Percentiles rank a stretch among this genome's conserved stretches.
Evolutionary conservation across 1,140 invertebrate species (phyloP).

Genomic region (Oryzaephilus surinamensis): DNA sequence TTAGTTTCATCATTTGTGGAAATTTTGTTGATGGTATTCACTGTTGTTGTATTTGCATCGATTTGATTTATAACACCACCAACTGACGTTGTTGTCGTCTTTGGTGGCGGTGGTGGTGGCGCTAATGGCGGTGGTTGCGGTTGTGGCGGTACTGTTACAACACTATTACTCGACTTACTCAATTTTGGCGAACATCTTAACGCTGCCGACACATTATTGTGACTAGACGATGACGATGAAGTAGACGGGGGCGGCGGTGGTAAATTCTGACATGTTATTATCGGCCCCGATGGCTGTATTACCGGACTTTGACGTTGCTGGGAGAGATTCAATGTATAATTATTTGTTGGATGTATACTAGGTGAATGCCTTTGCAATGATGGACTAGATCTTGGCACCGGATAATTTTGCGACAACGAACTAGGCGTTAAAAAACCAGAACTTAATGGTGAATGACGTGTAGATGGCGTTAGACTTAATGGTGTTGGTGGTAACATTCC

Average conservation of each 20-base stretch:
- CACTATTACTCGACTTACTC: conserved; percentile 7
- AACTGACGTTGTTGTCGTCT: background rate
- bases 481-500: conserved; percentile 28
- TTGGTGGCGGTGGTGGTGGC: conserved; percentile 4
- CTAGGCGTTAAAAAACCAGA: conserved; percentile 17
- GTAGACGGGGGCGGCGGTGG: too few relatives aligned
- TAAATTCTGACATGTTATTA: conserved; percentile 26
- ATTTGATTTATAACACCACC: too few relatives aligned
- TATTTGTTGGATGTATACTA: conserved; percentile 15
- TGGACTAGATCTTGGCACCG: conserved; percentile 29
- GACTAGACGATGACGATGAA: conserved; percentile 20
- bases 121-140: conserved; percentile 11
- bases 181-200: conserved; percentile 24
- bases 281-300: conserved; percentile 31
- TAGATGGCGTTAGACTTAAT: conserved; percentile 17
- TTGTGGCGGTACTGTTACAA: conserved; percentile 7
- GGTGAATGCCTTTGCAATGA: conserved; percentile 31
- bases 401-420: conserved; percentile 18
- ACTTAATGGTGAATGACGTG: conserved; percentile 23
- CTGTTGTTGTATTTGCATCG: background rate
- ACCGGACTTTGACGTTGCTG: conserved; percentile 27
- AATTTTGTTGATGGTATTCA: background rate
- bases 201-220: conserved; percentile 13
- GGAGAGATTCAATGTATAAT: conserved; percentile 27
- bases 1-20: conserved; percentile 3